These are phyloP conservation scores for Micromussa lordhowensis DNA, from an alignment of 92 coral and sea anemone genomes.

Conservation along the genomic window DNA sequence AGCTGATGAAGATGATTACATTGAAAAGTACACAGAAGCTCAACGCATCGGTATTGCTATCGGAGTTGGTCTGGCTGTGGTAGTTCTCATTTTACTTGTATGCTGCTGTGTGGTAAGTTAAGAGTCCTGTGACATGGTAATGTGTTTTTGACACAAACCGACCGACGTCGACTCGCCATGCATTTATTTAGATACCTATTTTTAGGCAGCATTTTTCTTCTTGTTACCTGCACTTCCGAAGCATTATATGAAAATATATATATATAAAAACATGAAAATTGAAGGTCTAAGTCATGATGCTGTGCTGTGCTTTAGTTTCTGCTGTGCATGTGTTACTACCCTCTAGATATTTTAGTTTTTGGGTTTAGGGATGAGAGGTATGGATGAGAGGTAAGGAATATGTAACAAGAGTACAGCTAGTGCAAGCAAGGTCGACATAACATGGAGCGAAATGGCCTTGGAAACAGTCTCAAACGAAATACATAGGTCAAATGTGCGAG, in stretches of 20 bases:
- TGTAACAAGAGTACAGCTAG: no score
- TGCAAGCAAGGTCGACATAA: no score
- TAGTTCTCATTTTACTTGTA: slow-evolving; percentile 26
- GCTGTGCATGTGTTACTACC: no score
- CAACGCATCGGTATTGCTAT: slow-evolving; percentile 49
- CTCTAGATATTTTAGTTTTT: no score
- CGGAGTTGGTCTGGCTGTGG: slow-evolving; percentile 43
- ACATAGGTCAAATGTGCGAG: no score
- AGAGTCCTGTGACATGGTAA: not conserved
- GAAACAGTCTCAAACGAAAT: no score
- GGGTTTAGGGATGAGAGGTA: no score
- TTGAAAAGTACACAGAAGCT: not conserved
- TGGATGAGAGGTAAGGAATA: no score
- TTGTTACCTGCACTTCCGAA: not conserved
- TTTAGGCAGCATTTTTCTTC: not conserved
- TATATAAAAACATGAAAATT: no score
- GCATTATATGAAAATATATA: not conserved
- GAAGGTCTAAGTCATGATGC: no score
- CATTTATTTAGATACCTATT: not conserved
- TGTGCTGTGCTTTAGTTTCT: no score
- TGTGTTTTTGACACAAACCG: not conserved
- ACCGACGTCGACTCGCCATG: not conserved
- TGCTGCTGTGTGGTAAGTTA: slow-evolving; percentile 40
- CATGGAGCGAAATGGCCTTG: no score
- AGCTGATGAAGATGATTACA: not conserved